Evolutionary conservation across 2,888 invertebrate genomes (phyloP), one percentile per base, ranked within the genome.

Genomic region (Mesorhabditis sp.): DNA sequence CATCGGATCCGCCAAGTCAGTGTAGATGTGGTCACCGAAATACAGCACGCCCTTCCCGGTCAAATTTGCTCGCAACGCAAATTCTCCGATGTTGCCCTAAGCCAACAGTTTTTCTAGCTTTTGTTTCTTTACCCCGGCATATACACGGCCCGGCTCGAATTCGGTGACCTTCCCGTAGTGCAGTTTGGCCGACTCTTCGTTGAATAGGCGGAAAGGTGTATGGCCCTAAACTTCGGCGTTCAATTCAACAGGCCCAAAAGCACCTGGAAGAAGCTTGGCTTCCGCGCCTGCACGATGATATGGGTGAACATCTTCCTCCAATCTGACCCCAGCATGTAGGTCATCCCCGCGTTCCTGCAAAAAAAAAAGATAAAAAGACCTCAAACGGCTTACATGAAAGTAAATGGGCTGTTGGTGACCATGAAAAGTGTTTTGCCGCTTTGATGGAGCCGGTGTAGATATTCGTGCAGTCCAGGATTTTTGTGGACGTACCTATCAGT

Each of bases 21-120:
- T 93, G 88, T 95, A 96, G 0, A 96, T 95, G 88, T 97, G 97
- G 88, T 97, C 97, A 0, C 97, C 96, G 88, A 96, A 96, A 87
- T 97, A 97, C 42, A 97, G 88, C 62, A 96, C 95, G 82, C 93
- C 92, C 83, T 93, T 92, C 0, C 94, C 94, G 70, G 90, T 88
- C 95, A 95, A 96, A 0, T 93, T 94, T 0, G 95, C 96, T 86
- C 95, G 89, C 72, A 93, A 91, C 87, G 94, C 93, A 45, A 97
- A 89, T 86, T 94, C 92, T 81, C 92, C 91, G 41, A 96, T 92
- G 61, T 95, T 96, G 0, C 96, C 95, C 93, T 94, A 61, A 45
- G 74, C 65, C 7, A 7, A 41, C 10, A n/a, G 13, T 5, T 61
- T 28, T 42, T 7, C 6, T 7, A 3, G 28, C n/a, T 13, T 42